Base-by-base conservation (phyloP, 2,797 vertebrate species). In the Molossus molossus region DNA sequence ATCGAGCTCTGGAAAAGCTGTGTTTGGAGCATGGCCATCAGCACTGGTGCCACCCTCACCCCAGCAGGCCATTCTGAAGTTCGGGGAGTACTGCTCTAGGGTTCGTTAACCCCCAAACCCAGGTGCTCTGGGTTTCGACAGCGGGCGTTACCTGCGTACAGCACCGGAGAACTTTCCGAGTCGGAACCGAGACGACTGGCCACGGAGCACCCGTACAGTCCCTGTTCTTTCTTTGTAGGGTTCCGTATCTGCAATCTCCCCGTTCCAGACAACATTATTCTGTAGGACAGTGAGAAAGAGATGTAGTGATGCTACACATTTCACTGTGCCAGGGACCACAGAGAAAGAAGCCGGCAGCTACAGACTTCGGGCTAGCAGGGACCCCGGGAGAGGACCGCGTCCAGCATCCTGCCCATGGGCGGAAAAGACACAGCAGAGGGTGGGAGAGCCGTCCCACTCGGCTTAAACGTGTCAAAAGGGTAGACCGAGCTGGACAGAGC, bases 151-250 rank as follows among this genome's bases (percentile, higher is more conserved):
- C 99, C 99, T 98, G 99, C 98, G 57, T 75, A 97, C 25, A 98
- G 53, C 0, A 99, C 97, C 20, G 98, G 96, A 10, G 99, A 99
- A 3, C 97, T 98, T 97, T 98, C 99, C 18, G 90, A 97, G 81
- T 99, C 99, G 0, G 99, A 99, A 3, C 99, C 99, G 0, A 98
- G 97, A 9, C 94, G 95, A 83, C 98, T 99, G 57, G 98, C 98
- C 60, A 98, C 98, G 0, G 98, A 98, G 96, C 99, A 99, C 53
- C 96, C 98, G 67, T 99, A 99, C 37, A 97, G n/a, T 25, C 99
- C 99, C 88, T 98, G 97, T 1, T 99, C 99, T 82, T 97, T 98
- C 18, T 37, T 96, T 48, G 98, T 91, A 29, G 99, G 99, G 88
- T 98, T 98, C 81, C 50, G 87, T 94, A 99, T 99, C 95, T 98